These are phyloP conservation scores for Rhagophthalmus giganteus DNA, from an alignment of 2,888 invertebrate species.

Conservation along the genomic window DNA sequence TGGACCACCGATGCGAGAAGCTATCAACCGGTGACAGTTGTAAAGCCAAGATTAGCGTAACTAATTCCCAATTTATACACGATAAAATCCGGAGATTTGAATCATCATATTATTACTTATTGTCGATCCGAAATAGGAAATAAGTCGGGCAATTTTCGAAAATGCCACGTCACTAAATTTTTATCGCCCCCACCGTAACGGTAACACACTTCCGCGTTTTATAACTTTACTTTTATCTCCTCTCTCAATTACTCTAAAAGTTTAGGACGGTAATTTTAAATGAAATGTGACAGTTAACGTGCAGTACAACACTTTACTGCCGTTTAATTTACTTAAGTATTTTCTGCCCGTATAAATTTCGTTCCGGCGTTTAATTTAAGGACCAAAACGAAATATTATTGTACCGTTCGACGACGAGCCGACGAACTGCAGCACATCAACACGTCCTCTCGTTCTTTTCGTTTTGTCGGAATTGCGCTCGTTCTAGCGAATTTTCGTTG, in stretches of 20 bases:
- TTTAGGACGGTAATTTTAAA: constrained; percentile 19
- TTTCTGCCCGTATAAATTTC: constrained; percentile 7
- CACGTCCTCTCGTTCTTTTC: too few species aligned
- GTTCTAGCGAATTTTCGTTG: too few species aligned
- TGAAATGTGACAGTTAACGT: constrained; percentile 18
- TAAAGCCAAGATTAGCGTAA: constrained; percentile 4
- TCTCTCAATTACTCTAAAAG: constrained; percentile 14
- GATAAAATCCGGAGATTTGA: too few species aligned
- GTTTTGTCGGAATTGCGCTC: too few species aligned
- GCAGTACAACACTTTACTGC: constrained; percentile 14
- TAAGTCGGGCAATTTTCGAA: too few species aligned
- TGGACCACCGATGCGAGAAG: constrained; percentile 4
- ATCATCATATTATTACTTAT: too few species aligned
- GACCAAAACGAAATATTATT: too few species aligned
- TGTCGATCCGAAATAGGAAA: too few species aligned
- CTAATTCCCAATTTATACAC: background rate
- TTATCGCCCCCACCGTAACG: background rate
- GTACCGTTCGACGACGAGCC: too few species aligned
- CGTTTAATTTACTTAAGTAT: constrained; percentile 17
- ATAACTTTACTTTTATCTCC: constrained; percentile 15
- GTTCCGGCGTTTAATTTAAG: background rate
- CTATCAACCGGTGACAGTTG: background rate
- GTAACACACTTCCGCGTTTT: constrained; percentile 3
- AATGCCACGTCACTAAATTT: too few species aligned
- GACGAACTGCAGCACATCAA: too few species aligned